Evolutionary conservation across 2,113 vertebrate genomes (phyloP).

Genomic region (Nerophis lumbriciformis): DNA sequence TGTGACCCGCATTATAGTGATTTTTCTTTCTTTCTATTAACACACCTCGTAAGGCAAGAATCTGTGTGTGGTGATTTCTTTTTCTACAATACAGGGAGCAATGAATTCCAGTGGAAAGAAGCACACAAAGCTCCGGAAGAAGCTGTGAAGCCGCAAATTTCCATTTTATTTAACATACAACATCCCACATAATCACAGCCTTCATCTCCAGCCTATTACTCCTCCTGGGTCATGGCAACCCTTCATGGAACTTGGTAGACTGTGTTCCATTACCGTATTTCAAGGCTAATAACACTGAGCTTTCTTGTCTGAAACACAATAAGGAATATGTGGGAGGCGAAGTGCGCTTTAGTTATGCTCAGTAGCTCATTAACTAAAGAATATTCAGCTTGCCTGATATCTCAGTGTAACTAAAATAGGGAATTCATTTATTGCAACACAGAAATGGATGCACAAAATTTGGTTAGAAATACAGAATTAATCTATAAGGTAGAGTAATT

Average conservation of each 20-base stretch:
- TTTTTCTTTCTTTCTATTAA: conserved; percentile 3
- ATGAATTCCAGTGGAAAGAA: conserved; percentile 36
- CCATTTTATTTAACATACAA: conserved; percentile 31
- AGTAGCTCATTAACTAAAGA: conserved; percentile 58
- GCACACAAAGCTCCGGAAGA: conserved; percentile 38
- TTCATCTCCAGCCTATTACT: conserved; percentile 49
- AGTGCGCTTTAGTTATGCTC: conserved; percentile 52
- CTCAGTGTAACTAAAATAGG: conserved; percentile 15
- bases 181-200: conserved; percentile 41
- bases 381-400: conserved; percentile 39
- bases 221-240: conserved; percentile 54
- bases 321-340: conserved; percentile 42
- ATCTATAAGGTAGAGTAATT: conserved; percentile 6
- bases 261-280: conserved; percentile 58
- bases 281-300: conserved; percentile 49
- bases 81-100: conserved; percentile 15
- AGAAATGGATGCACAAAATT: conserved; percentile 26
- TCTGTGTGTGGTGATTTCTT: neutral
- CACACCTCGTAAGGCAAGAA: neutral
- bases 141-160: conserved; percentile 25
- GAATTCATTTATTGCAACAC: conserved; percentile 20
- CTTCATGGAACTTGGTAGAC: conserved; percentile 43
- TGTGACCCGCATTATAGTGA: conserved; percentile 13
- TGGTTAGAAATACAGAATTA: conserved; percentile 17
- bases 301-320: conserved; percentile 60